Base-by-base conservation (phyloP, 2,797 vertebrate genomes). In the Podargus strigoides region DNA sequence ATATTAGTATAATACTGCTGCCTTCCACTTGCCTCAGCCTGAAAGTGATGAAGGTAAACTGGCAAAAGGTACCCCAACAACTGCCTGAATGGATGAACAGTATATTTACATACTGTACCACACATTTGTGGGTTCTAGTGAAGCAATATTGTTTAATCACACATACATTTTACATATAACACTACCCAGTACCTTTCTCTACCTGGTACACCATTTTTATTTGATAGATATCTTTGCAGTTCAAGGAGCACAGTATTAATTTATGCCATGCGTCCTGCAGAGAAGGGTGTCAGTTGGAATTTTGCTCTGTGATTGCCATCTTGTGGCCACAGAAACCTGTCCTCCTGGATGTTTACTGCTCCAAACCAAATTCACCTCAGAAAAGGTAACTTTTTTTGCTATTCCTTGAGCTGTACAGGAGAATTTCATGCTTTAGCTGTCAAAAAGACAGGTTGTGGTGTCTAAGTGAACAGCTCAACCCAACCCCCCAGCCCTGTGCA, bases 271-370 rank as follows among this genome's bases (percentile, higher is more conserved):
- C 72, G 49, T 47, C 59, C 81, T 77, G 70, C 85, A 32, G 74
- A 74, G 39, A 22, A 32, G 22, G 32, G 46, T 2, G 5, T 14
- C 42, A 5, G 24, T 2, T 28, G 62, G 49, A 96, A 94, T 53
- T 3, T 39, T 85, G 96, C 91, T 96, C 94, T 79, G 44, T 16
- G 95, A 95, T 62, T 97, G 97, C 98, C 97, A 98, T 93, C 97
- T 97, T 88, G 97, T 97, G 98, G 97, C 81, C 52, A 44, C 41
- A 8, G 10, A 69, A 82, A 34, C 17, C 69, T 20, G 10, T 60
- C 63, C 30, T 77, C 16, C 36, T 63, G 30, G 0, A 2, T 3
- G 9, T 46, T 68, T 12, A 5, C 75, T 23, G 37, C 58, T 76
- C 55, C 59, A 42, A 50, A 49, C 14, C 41, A 82, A 78, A 72